Conservation (phyloP, 2,797 vertebrate genomes). For the Meda fulgida region DNA sequence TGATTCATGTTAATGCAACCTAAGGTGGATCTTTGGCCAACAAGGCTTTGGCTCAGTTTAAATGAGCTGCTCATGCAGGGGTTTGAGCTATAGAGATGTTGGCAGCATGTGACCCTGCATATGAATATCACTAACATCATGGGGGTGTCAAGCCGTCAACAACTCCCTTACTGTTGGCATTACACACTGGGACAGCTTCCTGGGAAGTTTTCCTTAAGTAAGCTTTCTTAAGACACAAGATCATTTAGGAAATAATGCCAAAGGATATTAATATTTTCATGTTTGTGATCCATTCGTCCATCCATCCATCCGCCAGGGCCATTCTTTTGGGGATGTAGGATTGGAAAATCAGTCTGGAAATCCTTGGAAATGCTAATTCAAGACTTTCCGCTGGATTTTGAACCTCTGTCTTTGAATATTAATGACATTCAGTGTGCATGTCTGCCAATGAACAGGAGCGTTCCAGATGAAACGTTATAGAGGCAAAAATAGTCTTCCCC, state of each 20-base stretch:
- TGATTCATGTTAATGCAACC: too few relatives aligned
- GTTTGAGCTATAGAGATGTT: slow-evolving; percentile 42
- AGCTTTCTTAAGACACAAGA: too few relatives aligned
- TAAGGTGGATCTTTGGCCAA: not conserved
- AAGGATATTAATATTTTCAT: not conserved
- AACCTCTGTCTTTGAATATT: slow-evolving; percentile 50
- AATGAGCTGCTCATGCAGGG: not conserved
- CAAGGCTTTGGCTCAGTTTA: not conserved
- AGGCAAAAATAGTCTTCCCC: slow-evolving; percentile 53
- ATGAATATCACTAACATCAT: slow-evolving; percentile 54
- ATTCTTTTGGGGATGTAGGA: not conserved
- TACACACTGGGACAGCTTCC: slow-evolving; percentile 50
- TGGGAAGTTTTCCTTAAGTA: not conserved
- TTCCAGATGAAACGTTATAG: slow-evolving; percentile 32
- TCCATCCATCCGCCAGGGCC: not conserved
- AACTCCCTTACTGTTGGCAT: slow-evolving; percentile 37
- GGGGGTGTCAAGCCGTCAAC: slow-evolving; percentile 47
- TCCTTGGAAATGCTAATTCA: slow-evolving; percentile 60
- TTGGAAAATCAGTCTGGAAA: slow-evolving; percentile 36
- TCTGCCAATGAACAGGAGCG: slow-evolving; percentile 10
- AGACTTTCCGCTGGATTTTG: slow-evolving; percentile 52
- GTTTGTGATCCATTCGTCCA: not conserved
- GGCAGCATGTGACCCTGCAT: slow-evolving; percentile 37
- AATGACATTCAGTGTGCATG: slow-evolving; percentile 44
- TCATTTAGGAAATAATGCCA: not conserved